Base-by-base conservation (phyloP, 2,888 invertebrate genomes). In the Diaperis boleti region DNA sequence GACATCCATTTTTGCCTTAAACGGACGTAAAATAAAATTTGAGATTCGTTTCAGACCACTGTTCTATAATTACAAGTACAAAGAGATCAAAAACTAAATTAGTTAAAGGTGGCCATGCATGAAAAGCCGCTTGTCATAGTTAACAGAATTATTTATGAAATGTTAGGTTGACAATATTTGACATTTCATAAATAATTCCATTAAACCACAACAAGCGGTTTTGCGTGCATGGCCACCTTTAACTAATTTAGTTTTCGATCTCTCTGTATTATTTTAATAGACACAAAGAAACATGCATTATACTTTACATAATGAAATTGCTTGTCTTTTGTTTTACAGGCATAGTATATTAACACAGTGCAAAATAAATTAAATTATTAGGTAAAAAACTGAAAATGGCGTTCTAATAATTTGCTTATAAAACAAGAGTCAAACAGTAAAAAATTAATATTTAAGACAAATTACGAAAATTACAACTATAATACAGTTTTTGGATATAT, bases 381-480 rank as follows among this genome's bases (percentile, higher is more conserved):
- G 41, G 52, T 57, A 42, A 61, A 66, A 26, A 59, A 64, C 63
- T 37, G 62, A 61, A 64, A 69, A 64, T 31, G 57, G 64, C 49
- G 56, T 56, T 31, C 47, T 45, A 54, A 56, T n/a, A 59, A 56
- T 55, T 59, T 61, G 64, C 66, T 63, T 44, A 68, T 70, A 75
- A 76, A 75, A 74, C 71, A 75, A 76, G 72, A 74, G 74, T 69
- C 73, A 75, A 77, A 69, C 72, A 73, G 75, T 65, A 57, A 61
- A 66, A 44, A 63, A 62, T 50, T 71, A 69, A 61, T 63, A 70
- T 69, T 70, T 68, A 61, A 72, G 70, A 72, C 72, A 74, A 75
- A 73, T 66, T 76, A 78, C 76, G 77, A 78, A 78, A 79, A 78
- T 78, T 76, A 79, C 78, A 79, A 72, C 74, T 79, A 80, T 79